Conservation (phyloP, 1,140 invertebrate species). For the Hetaerina americana region DNA sequence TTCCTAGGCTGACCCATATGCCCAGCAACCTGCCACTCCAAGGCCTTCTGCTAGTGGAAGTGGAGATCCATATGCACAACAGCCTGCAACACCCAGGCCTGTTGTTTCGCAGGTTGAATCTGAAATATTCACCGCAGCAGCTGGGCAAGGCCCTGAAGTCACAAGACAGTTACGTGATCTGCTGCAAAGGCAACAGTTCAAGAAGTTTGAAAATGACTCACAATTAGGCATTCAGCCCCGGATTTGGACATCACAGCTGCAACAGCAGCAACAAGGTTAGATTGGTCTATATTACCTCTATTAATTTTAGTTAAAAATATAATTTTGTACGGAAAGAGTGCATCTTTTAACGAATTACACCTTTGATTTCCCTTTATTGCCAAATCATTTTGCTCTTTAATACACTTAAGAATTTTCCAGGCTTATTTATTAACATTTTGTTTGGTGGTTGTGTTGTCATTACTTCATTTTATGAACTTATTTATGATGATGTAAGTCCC, state of each 20-base stretch:
- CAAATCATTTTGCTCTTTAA: no score
- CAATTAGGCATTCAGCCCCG: slow-evolving; percentile 4
- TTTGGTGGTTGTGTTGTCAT: no score
- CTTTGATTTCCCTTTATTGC: no score
- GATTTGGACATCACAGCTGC: background rate
- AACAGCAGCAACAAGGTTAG: slow-evolving; percentile 7
- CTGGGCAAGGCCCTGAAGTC: slow-evolving; percentile 31
- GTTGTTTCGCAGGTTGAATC: slow-evolving; percentile 11
- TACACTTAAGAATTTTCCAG: no score
- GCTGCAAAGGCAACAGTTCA: slow-evolving; percentile 58
- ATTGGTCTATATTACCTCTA: no score
- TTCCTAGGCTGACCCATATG: slow-evolving; percentile 30
- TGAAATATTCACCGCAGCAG: background rate
- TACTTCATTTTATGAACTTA: no score
- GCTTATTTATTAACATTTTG: no score
- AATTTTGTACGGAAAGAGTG: no score
- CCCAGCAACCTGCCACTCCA: slow-evolving; percentile 37
- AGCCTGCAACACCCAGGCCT: slow-evolving; percentile 14
- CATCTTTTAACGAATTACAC: no score
- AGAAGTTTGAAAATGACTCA: slow-evolving; percentile 25
- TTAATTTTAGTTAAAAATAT: no score
- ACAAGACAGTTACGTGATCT: slow-evolving; percentile 68
- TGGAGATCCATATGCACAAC: slow-evolving; percentile 12
- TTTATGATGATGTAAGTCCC: no score
- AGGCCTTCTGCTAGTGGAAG: slow-evolving; percentile 16